Conservation (phyloP, 2,888 invertebrate genomes). For the Adelphocoris suturalis region DNA sequence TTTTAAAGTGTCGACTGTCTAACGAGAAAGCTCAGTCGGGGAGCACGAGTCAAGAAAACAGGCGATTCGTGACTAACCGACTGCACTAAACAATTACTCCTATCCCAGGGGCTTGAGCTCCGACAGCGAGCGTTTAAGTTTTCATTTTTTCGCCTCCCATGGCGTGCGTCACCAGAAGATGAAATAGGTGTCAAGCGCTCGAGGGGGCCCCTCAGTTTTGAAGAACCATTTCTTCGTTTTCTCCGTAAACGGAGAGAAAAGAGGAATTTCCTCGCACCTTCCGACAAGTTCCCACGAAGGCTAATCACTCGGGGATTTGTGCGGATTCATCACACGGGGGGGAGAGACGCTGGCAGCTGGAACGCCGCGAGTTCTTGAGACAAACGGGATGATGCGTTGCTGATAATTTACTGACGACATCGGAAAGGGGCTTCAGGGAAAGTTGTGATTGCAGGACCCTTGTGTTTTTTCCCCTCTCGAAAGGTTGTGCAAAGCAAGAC, state of each 20-base stretch:
- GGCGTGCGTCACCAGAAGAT: slow-evolving; percentile 11
- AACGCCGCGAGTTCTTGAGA: not conserved
- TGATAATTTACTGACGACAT: not conserved
- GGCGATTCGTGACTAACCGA: slow-evolving; percentile 25
- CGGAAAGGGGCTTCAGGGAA: not conserved
- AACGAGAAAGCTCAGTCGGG: slow-evolving; percentile 6
- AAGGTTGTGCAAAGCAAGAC: too few species aligned
- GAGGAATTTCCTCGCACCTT: not conserved
- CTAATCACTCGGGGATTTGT: not conserved
- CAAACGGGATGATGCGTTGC: not conserved
- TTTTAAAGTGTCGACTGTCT: not conserved
- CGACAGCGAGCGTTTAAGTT: not conserved
- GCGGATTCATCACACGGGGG: not conserved
- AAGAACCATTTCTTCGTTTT: not conserved
- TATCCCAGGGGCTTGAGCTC: not conserved
- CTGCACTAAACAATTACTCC: not conserved
- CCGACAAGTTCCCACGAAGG: not conserved
- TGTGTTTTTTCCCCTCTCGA: too few species aligned
- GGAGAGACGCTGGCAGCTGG: not conserved
- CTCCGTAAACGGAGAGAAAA: not conserved
- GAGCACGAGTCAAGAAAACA: slow-evolving; percentile 17
- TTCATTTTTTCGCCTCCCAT: slow-evolving; percentile 12
- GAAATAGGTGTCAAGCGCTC: not conserved
- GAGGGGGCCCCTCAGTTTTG: not conserved
- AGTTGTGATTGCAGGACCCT: not conserved